Evolutionary conservation across 2,797 vertebrate genomes (phyloP).

Genomic region (Taeniopygia guttata): DNA sequence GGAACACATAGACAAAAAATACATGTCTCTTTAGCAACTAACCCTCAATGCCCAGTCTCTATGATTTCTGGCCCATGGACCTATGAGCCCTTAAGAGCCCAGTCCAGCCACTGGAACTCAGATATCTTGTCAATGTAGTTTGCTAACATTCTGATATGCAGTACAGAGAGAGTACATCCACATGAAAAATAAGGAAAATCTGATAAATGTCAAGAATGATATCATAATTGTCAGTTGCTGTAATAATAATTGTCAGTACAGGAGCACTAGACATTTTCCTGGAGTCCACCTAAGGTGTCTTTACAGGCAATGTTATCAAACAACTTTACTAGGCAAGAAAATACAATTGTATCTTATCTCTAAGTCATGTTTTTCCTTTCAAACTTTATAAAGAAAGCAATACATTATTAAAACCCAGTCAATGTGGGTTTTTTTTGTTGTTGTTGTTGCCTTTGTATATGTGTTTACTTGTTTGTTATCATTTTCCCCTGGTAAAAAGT

Average conservation of each 20-base stretch:
- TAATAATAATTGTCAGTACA: neutral
- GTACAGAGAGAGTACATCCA: neutral
- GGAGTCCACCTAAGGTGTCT: neutral
- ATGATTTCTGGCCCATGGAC: neutral
- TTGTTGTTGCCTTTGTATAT: neutral
- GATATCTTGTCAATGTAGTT: neutral
- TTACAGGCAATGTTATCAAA: neutral
- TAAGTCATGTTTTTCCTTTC: neutral
- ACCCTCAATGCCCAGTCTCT: neutral
- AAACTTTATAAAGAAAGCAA: neutral
- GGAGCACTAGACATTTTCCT: neutral
- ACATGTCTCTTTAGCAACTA: rapidly evolving
- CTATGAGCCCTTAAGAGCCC: neutral
- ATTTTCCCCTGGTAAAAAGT: neutral
- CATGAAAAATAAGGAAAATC: neutral
- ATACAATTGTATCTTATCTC: neutral
- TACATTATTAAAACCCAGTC: neutral
- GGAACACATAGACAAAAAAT: neutral
- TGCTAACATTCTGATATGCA: neutral
- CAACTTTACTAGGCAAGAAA: neutral
- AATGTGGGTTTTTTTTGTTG: rapidly evolving
- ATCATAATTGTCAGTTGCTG: neutral
- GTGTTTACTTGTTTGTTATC: neutral
- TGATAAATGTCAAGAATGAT: neutral
- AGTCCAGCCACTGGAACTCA: neutral